These are phyloP conservation scores for Centruroides sculpturatus DNA, from an alignment of 1,140 invertebrate species.

Conservation along the genomic window DNA sequence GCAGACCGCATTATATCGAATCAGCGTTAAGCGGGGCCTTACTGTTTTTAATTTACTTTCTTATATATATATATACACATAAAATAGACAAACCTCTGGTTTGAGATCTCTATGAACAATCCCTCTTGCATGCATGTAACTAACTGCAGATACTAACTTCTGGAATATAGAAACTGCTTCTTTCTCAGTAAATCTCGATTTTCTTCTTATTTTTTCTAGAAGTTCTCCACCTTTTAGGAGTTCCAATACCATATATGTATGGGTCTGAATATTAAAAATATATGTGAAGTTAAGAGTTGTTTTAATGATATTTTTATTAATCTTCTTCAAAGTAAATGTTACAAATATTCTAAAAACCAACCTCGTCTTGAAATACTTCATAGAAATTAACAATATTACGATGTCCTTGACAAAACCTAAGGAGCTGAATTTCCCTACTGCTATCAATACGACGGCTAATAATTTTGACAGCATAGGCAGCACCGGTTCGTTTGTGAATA, in stretches of 20 bases:
- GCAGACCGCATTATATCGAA: too few relatives aligned
- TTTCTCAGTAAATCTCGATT: conserved; percentile 49
- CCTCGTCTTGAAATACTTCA: conserved; percentile 65
- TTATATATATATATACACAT: too few relatives aligned
- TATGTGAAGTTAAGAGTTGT: neutral
- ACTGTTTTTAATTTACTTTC: too few relatives aligned
- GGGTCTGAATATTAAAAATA: conserved; percentile 27
- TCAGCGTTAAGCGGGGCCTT: too few relatives aligned
- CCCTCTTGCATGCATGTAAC: conserved; percentile 61
- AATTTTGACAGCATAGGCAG: conserved; percentile 81
- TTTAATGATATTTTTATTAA: neutral
- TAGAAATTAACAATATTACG: conserved; percentile 71
- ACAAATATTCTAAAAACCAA: conserved; percentile 22
- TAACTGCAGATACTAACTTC: conserved; percentile 63
- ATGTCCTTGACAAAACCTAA: conserved; percentile 70
- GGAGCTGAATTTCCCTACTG: conserved; percentile 55
- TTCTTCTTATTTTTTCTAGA: conserved; percentile 45
- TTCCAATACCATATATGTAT: conserved; percentile 77
- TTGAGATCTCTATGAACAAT: conserved; percentile 82
- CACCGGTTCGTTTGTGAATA: conserved; percentile 49
- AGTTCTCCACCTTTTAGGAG: conserved; percentile 74
- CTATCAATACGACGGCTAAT: conserved; percentile 61
- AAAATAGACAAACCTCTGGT: conserved; percentile 47
- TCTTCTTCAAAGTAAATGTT: neutral
- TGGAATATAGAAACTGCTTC: conserved; percentile 52